Evolutionary conservation across 1,140 invertebrate species (phyloP).

Genomic region (Bathynomus jamesi): DNA sequence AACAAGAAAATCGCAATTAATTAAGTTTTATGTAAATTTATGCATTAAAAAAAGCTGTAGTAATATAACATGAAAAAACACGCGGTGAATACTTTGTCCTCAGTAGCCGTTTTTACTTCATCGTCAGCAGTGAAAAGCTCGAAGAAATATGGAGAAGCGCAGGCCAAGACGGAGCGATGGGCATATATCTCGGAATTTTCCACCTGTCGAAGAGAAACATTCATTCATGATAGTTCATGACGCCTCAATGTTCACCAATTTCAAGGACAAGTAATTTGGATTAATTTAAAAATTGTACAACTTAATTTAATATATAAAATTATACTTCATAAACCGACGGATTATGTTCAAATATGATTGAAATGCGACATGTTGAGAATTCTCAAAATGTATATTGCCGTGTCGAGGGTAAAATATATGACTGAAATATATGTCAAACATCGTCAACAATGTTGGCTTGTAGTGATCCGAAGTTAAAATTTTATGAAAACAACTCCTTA

Average conservation of each 20-base stretch:
- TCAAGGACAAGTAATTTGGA: background rate
- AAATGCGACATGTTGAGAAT: background rate
- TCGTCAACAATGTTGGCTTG: too few species aligned
- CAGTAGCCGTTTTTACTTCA: conserved; percentile 39
- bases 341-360: too few species aligned
- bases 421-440: too few species aligned
- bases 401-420: too few species aligned
- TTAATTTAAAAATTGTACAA: background rate
- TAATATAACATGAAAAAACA: too few species aligned
- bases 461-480: too few species aligned
- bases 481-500: too few species aligned
- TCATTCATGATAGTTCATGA: background rate
- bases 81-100: conserved; percentile 31
- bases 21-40: too few species aligned
- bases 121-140: conserved; percentile 61
- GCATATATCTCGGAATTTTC: conserved; percentile 63
- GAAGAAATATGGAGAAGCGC: conserved; percentile 65
- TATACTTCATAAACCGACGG: background rate
- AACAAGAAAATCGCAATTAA: too few species aligned
- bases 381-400: background rate
- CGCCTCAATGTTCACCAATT: background rate
- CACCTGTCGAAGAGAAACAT: conserved; percentile 47
- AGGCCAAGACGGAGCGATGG: conserved; percentile 65
- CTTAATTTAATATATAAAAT: background rate
- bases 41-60: too few species aligned